Evolutionary conservation across 2,113 vertebrate genomes (phyloP), one percentile per base, ranked within the genome.

Genomic region (Cathartes aura): DNA sequence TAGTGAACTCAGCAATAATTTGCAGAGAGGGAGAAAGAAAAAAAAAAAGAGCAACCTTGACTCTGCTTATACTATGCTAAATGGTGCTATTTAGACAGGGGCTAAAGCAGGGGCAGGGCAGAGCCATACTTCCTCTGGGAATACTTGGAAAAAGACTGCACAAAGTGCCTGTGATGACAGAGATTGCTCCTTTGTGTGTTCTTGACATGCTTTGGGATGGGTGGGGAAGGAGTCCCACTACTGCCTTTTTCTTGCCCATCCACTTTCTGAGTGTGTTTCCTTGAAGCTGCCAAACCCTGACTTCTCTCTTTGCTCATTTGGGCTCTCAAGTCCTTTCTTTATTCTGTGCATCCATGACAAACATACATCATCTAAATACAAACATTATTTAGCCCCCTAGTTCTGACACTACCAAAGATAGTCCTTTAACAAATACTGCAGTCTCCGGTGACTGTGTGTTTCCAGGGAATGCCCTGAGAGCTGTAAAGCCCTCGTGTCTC

Each of bases 1-100:
- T 81, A 79, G 85, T 82, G 53, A 96, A 89, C 40, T 82, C 72
- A 75, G 87, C 58, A 93, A 71, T 93, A 95, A 96, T 95, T 97
- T 93, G 63, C 45, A 95, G 43, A 94, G 67, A 93, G 56, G 67
- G 53, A 89, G 81, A 74, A 47, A 87, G 40, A 89, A 74, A 90
- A 30, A 12, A 23, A 45, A 63, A 64, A 55, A 72, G 42, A 63
- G 42, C 75, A 94, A 83, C 89, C 86, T 96, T 95, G 86, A 96
- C 76, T 94, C 74, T 21, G 3, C 74, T 97, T 93, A 56, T 50
- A 30, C 50, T 52, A 3, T 50, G 36, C 19, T 92, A 82, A 95
- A n/a, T 56, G 63, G 81, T 89, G 56, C 47, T 96, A 68, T 96
- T 93, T 94, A 94, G 45, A 91, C 30, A 91, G 72, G 43, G 52